Evolutionary conservation across 2,113 vertebrate species (phyloP), one percentile per base, ranked within the genome.

Genomic region (Tachysurus fulvidraco): DNA sequence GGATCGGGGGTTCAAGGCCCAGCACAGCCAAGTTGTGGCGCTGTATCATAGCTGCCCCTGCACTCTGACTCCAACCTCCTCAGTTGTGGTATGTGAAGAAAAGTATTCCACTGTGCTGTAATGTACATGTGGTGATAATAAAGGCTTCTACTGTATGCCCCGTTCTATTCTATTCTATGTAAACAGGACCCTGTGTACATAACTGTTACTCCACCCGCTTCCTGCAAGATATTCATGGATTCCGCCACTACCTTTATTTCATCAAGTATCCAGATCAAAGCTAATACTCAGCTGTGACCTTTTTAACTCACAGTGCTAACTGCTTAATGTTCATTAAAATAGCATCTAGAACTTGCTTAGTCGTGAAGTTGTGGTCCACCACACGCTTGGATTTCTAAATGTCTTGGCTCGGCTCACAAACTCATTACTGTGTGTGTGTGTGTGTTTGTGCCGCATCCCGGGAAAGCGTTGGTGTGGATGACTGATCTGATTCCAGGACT

Each of bases 401-500:
- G 77, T 52, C 30, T 79, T 23, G 55, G 79, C 30, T 60, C 30
- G 6, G 55, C 57, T 79, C 54, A 36, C 57, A 57, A 81, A 81
- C 30, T 60, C 78, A 41, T 59, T 81, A 59, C 9, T 30, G 41
- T 6, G 7, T 5, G 10, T 59, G 28, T 12, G 54, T 59, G 46
- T 50, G 46, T 50, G 46, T 50, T 59, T 81, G 78, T 60, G 52
- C 78, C 19, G 30, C 78, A 59, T 60, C 78, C 55, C 21, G 23
- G 30, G 10, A 36, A 60, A 41, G 19, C 55, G 21, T 55, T 23
- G 30, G 9, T 41, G 55, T 81, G 78, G 78, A 81, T 59, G 78
- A 81, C 78, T 60, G 78, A 60, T 81, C 78, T 23, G 78, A 81
- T 81, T 81, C 78, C 78, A 60, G 54, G 54, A 81, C 78, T 81